Conservation (phyloP, 30 jellyfish, hydroid and myxozoan genomes). For the Phacellophora camtschatica region DNA sequence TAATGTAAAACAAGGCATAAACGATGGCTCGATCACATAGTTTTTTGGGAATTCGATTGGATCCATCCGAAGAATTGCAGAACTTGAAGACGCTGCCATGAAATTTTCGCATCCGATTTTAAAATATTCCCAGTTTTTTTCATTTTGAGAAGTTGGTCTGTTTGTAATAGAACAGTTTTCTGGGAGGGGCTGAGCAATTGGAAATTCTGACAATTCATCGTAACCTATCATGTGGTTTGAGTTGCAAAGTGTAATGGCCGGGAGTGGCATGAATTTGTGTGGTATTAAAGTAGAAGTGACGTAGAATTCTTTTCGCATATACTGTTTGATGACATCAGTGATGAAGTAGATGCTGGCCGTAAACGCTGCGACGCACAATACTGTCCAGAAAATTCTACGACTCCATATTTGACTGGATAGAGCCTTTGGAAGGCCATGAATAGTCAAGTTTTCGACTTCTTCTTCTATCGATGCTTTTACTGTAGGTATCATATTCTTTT, state of each 20-base stretch:
- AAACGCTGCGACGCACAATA: neutral
- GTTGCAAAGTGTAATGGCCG: constrained; percentile 52
- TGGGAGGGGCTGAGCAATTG: constrained; percentile 14
- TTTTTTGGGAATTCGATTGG: constrained; percentile 7
- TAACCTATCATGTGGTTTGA: neutral
- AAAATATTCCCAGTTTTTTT: constrained; percentile 22
- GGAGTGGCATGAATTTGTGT: neutral
- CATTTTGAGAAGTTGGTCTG: neutral
- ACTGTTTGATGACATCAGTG: neutral
- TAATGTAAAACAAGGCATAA: constrained; percentile 40
- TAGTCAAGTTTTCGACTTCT: constrained; percentile 27
- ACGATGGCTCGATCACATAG: neutral
- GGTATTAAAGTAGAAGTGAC: neutral
- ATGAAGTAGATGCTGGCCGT: neutral
- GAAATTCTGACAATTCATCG: neutral
- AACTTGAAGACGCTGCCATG: neutral
- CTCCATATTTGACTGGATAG: neutral
- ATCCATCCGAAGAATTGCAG: neutral
- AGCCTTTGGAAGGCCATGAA: constrained; percentile 48
- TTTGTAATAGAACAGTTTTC: constrained; percentile 12
- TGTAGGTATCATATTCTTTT: too few species aligned
- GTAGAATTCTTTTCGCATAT: neutral
- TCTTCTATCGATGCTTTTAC: too few species aligned
- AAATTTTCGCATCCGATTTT: constrained; percentile 4
- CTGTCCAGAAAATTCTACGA: constrained; percentile 11